Evolutionary conservation across 2,113 vertebrate genomes (phyloP).

Genomic region (Dicaeum eximium): DNA sequence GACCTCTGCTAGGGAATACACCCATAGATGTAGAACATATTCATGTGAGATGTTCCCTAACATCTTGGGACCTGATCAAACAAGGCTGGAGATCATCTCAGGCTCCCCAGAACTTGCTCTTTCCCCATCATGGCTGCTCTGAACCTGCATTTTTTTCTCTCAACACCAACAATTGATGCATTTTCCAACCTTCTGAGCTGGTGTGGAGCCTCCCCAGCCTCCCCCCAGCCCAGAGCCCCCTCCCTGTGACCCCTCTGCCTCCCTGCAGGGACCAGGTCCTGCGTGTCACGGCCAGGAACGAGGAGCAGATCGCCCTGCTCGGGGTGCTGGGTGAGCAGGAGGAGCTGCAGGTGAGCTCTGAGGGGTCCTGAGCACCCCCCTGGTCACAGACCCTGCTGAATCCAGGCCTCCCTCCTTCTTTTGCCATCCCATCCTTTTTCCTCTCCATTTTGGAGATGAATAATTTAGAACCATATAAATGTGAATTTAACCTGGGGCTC

Average conservation of each 20-base stretch:
- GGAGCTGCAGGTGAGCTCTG: conserved; percentile 74
- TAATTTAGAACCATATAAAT: rapidly evolving
- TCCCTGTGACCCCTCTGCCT: not conserved
- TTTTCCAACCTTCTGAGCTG: rapidly evolving
- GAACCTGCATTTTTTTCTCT: not conserved
- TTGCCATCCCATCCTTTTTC: not conserved
- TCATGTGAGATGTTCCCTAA: not conserved
- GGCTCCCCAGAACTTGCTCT: not conserved
- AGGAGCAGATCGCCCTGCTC: conserved; percentile 75
- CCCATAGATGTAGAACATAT: rapidly evolving
- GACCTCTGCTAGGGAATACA: not conserved
- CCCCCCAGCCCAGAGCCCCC: not conserved
- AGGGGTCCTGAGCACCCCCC: rapidly evolving
- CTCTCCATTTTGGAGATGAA: rapidly evolving
- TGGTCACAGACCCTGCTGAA: not conserved
- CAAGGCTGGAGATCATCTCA: not conserved
- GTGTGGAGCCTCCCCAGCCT: not conserved
- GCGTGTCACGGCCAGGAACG: conserved; percentile 70
- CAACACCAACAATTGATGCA: rapidly evolving
- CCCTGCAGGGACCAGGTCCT: conserved; percentile 87
- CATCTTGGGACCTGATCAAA: not conserved
- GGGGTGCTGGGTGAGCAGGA: conserved; percentile 64
- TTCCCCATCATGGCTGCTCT: rapidly evolving
- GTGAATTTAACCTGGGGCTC: not conserved
- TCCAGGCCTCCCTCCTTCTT: not conserved